phyloP scores from a whole-genome alignment of 2,888 invertebrate genomes.

The Gymnoscelis rufifasciata region DNA sequence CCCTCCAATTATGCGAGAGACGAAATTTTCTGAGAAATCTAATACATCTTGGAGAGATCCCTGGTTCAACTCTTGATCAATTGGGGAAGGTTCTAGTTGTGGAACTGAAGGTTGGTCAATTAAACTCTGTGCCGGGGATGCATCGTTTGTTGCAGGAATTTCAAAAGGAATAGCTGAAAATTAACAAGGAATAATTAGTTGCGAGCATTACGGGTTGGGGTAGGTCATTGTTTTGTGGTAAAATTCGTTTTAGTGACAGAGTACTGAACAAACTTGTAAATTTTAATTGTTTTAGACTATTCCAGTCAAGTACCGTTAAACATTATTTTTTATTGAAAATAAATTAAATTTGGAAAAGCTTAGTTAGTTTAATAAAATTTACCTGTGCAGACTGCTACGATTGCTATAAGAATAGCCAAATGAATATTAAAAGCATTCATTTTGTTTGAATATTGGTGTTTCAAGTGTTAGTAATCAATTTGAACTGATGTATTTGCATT shows the following conservation, averaged over 20 bases:
- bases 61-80: neutral
- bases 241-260: too few relatives aligned
- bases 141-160: neutral
- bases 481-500: conserved; percentile 3
- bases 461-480: neutral
- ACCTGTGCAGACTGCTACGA: conserved; percentile 7
- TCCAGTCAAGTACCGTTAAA: too few relatives aligned
- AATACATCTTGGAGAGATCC: neutral
- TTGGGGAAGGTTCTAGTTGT: neutral
- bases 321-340: too few relatives aligned
- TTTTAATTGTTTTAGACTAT: too few relatives aligned
- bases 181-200: neutral
- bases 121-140: neutral
- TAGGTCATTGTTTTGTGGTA: too few relatives aligned
- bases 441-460: neutral
- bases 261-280: too few relatives aligned
- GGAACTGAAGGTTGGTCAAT: neutral
- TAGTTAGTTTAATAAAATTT: neutral
- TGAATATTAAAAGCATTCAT: neutral
- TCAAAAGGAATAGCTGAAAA: conserved; percentile 7
- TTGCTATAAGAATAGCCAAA: neutral
- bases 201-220: too few relatives aligned
- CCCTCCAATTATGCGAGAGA: conserved; percentile 11
- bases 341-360: too few relatives aligned
- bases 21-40: conserved; percentile 4